Conservation (phyloP, 2,888 invertebrate species). For the Tridacna crocea region DNA sequence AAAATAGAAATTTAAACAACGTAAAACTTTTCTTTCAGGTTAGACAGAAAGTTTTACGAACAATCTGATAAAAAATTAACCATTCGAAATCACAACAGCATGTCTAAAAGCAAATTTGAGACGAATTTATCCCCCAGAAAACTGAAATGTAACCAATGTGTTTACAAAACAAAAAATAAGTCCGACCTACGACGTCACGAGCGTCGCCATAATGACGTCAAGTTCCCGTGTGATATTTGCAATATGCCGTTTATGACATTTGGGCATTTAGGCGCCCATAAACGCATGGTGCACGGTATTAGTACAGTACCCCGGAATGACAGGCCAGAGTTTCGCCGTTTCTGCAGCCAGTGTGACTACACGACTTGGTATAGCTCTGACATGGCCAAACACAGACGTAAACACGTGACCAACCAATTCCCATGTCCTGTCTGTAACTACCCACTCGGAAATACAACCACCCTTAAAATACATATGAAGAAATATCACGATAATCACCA, state of each 20-base stretch:
- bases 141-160: constrained; percentile 9
- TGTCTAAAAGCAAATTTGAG: neutral
- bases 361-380: constrained; percentile 5
- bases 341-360: constrained; percentile 12
- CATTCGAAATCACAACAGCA: no score
- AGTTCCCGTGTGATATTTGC: constrained; percentile 20
- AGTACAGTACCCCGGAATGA: neutral
- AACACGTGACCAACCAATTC: neutral
- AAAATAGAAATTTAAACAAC: no score
- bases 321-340: neutral
- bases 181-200: constrained; percentile 22
- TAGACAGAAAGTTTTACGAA: no score
- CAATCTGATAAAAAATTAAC: no score
- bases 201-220: constrained; percentile 18
- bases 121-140: neutral
- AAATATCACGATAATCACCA: constrained; percentile 6
- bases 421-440: constrained; percentile 12
- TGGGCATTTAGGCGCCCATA: constrained; percentile 9
- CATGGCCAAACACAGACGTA: constrained; percentile 13
- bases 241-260: constrained; percentile 21
- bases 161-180: constrained; percentile 12
- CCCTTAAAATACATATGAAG: constrained; percentile 4
- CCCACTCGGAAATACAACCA: constrained; percentile 4
- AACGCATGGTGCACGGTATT: neutral
- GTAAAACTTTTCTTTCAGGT: no score